These are phyloP conservation scores for Mythimna impura DNA, from an alignment of 2,888 invertebrate species.

Conservation along the genomic window DNA sequence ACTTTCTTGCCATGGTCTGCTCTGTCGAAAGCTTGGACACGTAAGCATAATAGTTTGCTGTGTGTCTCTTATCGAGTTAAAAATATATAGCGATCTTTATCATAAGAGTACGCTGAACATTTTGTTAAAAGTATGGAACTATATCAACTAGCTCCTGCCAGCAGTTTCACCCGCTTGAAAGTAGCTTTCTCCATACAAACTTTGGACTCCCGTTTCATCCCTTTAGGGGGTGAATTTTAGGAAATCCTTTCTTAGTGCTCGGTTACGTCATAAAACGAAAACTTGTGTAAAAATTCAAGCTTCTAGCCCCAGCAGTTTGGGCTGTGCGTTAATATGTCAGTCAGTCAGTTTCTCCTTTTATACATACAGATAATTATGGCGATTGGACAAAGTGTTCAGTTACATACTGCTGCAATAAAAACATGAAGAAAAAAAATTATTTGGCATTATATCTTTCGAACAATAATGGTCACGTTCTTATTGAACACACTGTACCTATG, in stretches of 20 bases:
- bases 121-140: background rate
- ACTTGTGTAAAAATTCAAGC: too few relatives aligned
- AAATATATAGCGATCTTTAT: background rate
- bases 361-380: background rate
- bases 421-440: background rate
- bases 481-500: conserved; percentile 39
- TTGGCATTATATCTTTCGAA: background rate
- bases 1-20: too few relatives aligned
- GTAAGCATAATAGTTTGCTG: background rate
- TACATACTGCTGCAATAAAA: background rate
- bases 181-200: too few relatives aligned
- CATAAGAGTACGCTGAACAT: background rate
- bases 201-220: too few relatives aligned
- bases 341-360: too few relatives aligned
- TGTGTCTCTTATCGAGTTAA: background rate
- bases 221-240: too few relatives aligned
- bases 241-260: too few relatives aligned
- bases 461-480: background rate
- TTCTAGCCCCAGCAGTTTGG: too few relatives aligned
- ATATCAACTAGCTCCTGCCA: too few relatives aligned
- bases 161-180: too few relatives aligned
- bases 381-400: background rate
- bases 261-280: too few relatives aligned
- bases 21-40: background rate
- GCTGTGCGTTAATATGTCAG: too few relatives aligned